These are phyloP conservation scores for Formicarius rufipectus DNA, from an alignment of 2,113 vertebrate species.

Conservation along the genomic window DNA sequence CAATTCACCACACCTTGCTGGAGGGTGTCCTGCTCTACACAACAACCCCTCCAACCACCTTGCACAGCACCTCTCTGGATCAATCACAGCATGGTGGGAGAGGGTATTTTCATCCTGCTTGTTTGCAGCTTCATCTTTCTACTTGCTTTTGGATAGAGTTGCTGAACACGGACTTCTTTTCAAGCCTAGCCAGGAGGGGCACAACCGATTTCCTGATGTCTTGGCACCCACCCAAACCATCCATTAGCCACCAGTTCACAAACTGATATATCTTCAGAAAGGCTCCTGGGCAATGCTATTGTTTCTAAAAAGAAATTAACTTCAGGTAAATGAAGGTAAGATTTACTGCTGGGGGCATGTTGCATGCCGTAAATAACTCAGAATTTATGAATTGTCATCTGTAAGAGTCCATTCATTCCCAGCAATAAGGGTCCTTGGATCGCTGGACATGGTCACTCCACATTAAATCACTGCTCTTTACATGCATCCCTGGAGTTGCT, in stretches of 20 bases:
- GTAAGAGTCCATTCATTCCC: background rate
- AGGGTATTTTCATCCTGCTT: background rate
- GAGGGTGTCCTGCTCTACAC: background rate
- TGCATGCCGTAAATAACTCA: background rate
- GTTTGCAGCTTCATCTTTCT: background rate
- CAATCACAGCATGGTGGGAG: background rate
- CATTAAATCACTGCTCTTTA: background rate
- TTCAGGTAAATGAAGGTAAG: conserved; percentile 32
- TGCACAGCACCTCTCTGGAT: background rate
- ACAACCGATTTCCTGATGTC: background rate
- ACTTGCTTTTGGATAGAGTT: background rate
- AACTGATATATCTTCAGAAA: conserved; percentile 15
- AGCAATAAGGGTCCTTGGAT: background rate
- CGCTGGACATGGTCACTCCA: background rate
- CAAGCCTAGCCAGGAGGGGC: background rate
- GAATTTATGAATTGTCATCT: background rate
- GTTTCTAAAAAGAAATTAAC: conserved; percentile 29
- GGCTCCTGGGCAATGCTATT: background rate
- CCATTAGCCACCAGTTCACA: background rate
- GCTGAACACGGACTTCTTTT: background rate
- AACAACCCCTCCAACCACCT: background rate
- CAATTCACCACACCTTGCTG: background rate
- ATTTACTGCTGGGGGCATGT: conserved; percentile 6
- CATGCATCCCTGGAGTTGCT: background rate
- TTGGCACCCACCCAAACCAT: conserved; percentile 43